Evolutionary conservation across 2,113 vertebrate species (phyloP).

Genomic region (Bufo gargarizans): DNA sequence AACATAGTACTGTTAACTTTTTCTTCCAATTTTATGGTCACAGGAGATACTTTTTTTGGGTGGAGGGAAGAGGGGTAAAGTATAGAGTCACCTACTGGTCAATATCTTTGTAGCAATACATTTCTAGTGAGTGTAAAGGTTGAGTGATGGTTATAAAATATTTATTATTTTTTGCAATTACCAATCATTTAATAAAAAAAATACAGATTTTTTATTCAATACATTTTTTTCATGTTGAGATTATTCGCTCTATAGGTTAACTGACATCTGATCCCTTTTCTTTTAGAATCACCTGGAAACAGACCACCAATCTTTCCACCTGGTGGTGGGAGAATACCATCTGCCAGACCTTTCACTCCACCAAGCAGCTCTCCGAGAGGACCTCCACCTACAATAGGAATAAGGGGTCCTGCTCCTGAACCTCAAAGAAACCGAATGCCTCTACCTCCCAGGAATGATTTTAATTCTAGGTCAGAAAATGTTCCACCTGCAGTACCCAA

Average conservation of each 20-base stretch:
- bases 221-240: not conserved
- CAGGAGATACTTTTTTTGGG: too few species aligned
- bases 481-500: slow-evolving; percentile 83
- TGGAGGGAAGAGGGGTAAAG: too few species aligned
- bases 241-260: not conserved
- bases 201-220: not conserved
- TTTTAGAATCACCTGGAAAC: slow-evolving; percentile 77
- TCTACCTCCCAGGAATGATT: slow-evolving; percentile 69
- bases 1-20: too few species aligned
- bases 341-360: slow-evolving; percentile 76
- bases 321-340: slow-evolving; percentile 74
- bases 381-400: slow-evolving; percentile 68
- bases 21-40: too few species aligned
- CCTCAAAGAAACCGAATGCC: slow-evolving; percentile 75
- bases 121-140: not conserved
- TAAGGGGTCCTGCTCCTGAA: slow-evolving; percentile 72
- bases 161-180: not conserved
- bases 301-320: slow-evolving; percentile 84
- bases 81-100: too few species aligned
- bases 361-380: slow-evolving; percentile 71
- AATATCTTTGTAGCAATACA: not conserved
- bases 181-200: not conserved
- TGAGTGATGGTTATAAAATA: not conserved
- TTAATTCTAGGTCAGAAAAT: slow-evolving; percentile 75
- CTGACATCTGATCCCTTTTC: not conserved